Evolutionary conservation across 1,140 invertebrate species (phyloP).

Genomic region (Drosophila sucinea): DNA sequence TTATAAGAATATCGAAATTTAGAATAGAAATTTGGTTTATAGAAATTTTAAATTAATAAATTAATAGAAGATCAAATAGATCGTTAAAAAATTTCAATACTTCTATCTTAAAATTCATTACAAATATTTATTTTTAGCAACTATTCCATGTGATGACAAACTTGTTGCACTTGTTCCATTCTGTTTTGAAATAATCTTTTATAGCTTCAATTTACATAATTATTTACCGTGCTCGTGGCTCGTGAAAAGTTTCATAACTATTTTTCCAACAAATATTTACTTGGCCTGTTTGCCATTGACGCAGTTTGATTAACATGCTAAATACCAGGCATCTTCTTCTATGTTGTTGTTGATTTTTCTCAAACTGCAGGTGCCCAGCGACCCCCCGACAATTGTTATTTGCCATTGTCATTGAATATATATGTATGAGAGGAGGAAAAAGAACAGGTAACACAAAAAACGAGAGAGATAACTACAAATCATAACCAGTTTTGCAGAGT

Average conservation of each 20-base stretch:
- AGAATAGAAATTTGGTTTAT: too few species aligned
- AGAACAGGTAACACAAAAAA: slow-evolving; percentile 29
- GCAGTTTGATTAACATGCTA: slow-evolving; percentile 13
- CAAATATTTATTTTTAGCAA: too few species aligned
- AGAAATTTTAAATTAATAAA: too few species aligned
- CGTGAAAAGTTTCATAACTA: slow-evolving; percentile 10
- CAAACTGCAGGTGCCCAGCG: slow-evolving; percentile 38
- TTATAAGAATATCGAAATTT: not conserved
- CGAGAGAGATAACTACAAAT: not conserved
- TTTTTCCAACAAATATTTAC: slow-evolving; percentile 10
- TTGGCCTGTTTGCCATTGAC: slow-evolving; percentile 12
- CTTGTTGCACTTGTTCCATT: not conserved
- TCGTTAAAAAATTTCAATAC: too few species aligned
- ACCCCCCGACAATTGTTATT: slow-evolving; percentile 56
- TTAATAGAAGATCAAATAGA: too few species aligned
- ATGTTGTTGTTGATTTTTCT: not conserved
- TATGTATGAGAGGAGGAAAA: slow-evolving; percentile 14
- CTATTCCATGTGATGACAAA: not conserved
- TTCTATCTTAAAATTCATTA: too few species aligned
- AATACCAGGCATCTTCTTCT: slow-evolving; percentile 8
- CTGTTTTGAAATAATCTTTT: not conserved
- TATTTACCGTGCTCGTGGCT: not conserved
- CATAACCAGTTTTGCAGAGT: slow-evolving; percentile 72
- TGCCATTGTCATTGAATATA: slow-evolving; percentile 65
- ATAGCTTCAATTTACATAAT: not conserved